Conservation (phyloP, 2,888 invertebrate species). For the Hydriomena furcata region DNA sequence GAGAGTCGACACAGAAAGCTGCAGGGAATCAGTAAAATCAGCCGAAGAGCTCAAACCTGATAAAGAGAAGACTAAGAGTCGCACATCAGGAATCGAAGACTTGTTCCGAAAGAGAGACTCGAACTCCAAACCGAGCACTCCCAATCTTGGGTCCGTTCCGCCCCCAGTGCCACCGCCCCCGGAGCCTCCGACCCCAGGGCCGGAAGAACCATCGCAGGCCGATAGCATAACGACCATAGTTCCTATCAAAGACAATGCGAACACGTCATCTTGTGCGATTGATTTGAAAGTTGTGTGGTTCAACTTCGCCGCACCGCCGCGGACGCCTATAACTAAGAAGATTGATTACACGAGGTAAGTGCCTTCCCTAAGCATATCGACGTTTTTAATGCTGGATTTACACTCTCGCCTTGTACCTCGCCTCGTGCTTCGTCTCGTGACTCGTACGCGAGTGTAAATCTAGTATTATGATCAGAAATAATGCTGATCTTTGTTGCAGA, state of each 20-base stretch:
- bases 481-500: conserved; percentile 63
- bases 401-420: too few species aligned
- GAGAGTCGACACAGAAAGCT: conserved; percentile 66
- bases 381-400: too few species aligned
- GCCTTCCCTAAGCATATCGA: too few species aligned
- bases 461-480: background rate
- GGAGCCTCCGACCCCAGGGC: conserved; percentile 63
- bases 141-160: conserved; percentile 75
- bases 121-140: conserved; percentile 83
- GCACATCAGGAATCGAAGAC: conserved; percentile 75
- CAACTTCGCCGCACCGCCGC: conserved; percentile 98
- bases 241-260: conserved; percentile 86
- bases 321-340: conserved; percentile 96
- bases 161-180: conserved; percentile 60
- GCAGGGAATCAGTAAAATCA: conserved; percentile 77
- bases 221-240: conserved; percentile 66
- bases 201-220: conserved; percentile 66
- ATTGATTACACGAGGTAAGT: conserved; percentile 94
- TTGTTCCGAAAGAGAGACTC: conserved; percentile 81
- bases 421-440: too few species aligned
- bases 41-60: conserved; percentile 71
- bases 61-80: conserved; percentile 60
- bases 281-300: conserved; percentile 97
- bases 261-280: conserved; percentile 93
- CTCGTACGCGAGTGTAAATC: too few species aligned